phyloP scores from a whole-genome alignment of 1,140 invertebrate genomes.

The Penaeus indicus region DNA sequence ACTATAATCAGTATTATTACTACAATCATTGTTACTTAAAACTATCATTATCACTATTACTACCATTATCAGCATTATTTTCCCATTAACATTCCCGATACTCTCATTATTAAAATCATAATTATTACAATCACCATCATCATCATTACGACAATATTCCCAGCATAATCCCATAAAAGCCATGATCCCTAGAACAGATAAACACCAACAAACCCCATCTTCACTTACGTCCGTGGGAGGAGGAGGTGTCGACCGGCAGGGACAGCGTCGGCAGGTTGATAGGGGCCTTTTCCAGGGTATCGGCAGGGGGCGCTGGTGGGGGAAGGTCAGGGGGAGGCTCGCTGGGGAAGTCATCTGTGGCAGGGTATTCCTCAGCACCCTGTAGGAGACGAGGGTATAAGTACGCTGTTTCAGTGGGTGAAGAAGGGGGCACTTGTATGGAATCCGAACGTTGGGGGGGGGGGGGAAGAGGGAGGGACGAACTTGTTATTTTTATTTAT shows the following conservation, averaged over 20 bases:
- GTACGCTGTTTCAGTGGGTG: background rate
- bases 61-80: too few relatives aligned
- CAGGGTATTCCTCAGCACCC: constrained; percentile 36
- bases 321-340: constrained; percentile 49
- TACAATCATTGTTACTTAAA: too few relatives aligned
- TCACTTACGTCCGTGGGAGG: background rate
- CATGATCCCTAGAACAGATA: background rate
- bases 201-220: background rate
- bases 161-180: too few relatives aligned
- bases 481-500: too few relatives aligned
- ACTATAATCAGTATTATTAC: too few relatives aligned
- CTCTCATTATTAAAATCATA: too few relatives aligned
- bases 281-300: background rate
- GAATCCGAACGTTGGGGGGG: background rate
- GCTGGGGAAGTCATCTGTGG: constrained; percentile 35
- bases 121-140: too few relatives aligned
- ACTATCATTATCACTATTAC: too few relatives aligned
- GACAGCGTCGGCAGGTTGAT: constrained; percentile 34
- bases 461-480: background rate
- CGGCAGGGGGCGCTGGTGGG: constrained; percentile 42
- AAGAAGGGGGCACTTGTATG: too few relatives aligned
- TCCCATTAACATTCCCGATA: too few relatives aligned
- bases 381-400: background rate
- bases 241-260: constrained; percentile 28
- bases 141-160: too few relatives aligned